Percentiles rank a stretch among this genome's conserved stretches.
Conservation (phyloP, 1,140 invertebrate genomes). For the Dryas iulia region DNA sequence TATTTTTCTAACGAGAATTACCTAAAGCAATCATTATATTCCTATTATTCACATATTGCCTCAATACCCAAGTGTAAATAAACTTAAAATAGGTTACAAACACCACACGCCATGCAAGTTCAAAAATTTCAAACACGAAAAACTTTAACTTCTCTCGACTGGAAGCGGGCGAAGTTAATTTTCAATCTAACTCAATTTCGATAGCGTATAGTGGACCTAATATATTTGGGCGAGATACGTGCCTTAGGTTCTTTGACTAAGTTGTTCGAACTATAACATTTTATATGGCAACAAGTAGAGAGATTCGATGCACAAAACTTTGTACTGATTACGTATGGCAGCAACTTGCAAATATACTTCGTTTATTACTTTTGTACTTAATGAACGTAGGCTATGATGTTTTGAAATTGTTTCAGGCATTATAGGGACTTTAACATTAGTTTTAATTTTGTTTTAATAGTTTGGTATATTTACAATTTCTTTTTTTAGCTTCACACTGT, state of each 20-base stretch:
- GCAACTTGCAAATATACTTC: conserved; percentile 89
- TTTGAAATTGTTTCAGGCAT: neutral
- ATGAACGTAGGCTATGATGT: neutral
- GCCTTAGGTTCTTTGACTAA: conserved; percentile 34
- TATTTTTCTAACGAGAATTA: too few species aligned
- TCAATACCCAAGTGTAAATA: neutral
- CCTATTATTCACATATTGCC: too few species aligned
- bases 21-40: too few species aligned
- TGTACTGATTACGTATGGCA: conserved; percentile 31
- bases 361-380: conserved; percentile 51
- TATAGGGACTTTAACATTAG: too few species aligned
- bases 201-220: conserved; percentile 24
- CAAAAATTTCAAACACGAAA: neutral
- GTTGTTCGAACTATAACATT: conserved; percentile 15
- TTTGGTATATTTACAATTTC: too few species aligned
- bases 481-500: too few species aligned
- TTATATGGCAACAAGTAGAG: conserved; percentile 25
- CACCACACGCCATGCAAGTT: neutral
- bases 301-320: conserved; percentile 35
- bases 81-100: neutral
- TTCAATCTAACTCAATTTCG: conserved; percentile 27
- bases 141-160: conserved; percentile 3
- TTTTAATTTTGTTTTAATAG: too few species aligned
- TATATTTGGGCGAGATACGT: conserved; percentile 30
- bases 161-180: conserved; percentile 18